A percentile compares a stretch with the other conserved stretches of the same genome.
Conservation (phyloP, 2,113 vertebrate genomes). For the Ophthalmolycus amberensis region DNA sequence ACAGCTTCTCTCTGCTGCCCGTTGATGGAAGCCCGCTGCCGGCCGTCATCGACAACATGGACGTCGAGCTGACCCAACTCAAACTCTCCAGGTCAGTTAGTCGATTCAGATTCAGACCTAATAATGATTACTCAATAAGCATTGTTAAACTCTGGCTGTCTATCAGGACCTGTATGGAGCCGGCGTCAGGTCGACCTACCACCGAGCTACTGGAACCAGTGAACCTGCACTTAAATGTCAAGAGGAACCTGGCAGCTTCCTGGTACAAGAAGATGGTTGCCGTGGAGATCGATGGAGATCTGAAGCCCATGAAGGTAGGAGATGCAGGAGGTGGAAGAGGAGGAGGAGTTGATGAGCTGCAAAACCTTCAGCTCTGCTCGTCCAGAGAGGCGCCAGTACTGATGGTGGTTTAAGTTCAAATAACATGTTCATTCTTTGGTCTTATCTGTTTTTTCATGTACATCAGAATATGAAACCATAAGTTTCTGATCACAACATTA, state of each 20-base stretch:
- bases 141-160: not conserved
- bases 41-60: conserved; percentile 91
- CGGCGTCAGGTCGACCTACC: conserved; percentile 66
- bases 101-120: not conserved
- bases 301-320: conserved; percentile 93
- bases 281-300: conserved; percentile 89
- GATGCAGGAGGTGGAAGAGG: not conserved
- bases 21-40: conserved; percentile 83
- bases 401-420: no score
- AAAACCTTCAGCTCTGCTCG: no score
- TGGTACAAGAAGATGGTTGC: conserved; percentile 91
- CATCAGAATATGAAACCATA: no score
- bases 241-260: conserved; percentile 90
- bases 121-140: no score
- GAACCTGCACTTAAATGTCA: conserved; percentile 89
- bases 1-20: conserved; percentile 86
- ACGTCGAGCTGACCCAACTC: conserved; percentile 89
- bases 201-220: conserved; percentile 90
- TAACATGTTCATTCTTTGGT: no score
- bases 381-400: no score
- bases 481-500: no score
- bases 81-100: conserved; percentile 87
- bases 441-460: no score
- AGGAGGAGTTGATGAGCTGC: not conserved
- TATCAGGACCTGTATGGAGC: conserved; percentile 82